phyloP scores from a whole-genome alignment of 2,888 invertebrate species.

The Athalia circularis region DNA sequence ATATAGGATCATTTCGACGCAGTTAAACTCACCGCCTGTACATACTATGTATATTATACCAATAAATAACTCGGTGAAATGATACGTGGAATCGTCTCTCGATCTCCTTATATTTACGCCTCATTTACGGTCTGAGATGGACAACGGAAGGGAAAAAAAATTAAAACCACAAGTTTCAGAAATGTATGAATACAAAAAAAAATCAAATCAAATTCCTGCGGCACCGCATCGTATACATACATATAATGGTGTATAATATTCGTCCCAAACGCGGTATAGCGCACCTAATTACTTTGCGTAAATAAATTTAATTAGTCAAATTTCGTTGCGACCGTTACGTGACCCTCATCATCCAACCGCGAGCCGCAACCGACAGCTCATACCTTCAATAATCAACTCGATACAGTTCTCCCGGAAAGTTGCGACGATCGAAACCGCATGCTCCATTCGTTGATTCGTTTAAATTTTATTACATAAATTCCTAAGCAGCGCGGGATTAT shows the following conservation, averaged over 20 bases:
- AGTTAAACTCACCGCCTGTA: neutral
- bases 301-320: conserved; percentile 32
- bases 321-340: conserved; percentile 19
- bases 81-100: conserved; percentile 23
- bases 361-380: neutral
- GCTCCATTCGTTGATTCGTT: too few species aligned
- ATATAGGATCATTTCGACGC: too few species aligned
- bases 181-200: too few species aligned
- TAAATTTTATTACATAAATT: too few species aligned
- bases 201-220: too few species aligned
- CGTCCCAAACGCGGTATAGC: conserved; percentile 1
- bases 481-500: too few species aligned
- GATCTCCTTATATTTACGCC: neutral
- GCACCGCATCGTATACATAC: too few species aligned
- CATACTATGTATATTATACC: neutral
- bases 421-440: too few species aligned
- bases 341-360: neutral
- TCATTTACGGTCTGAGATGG: neutral
- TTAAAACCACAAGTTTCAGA: neutral
- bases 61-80: conserved; percentile 25
- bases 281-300: conserved; percentile 10
- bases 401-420: too few species aligned
- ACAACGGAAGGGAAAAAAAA: neutral
- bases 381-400: neutral
- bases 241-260: neutral